Evolutionary conservation across 2,888 invertebrate species (phyloP).

Genomic region (Coenonympha glycerion): DNA sequence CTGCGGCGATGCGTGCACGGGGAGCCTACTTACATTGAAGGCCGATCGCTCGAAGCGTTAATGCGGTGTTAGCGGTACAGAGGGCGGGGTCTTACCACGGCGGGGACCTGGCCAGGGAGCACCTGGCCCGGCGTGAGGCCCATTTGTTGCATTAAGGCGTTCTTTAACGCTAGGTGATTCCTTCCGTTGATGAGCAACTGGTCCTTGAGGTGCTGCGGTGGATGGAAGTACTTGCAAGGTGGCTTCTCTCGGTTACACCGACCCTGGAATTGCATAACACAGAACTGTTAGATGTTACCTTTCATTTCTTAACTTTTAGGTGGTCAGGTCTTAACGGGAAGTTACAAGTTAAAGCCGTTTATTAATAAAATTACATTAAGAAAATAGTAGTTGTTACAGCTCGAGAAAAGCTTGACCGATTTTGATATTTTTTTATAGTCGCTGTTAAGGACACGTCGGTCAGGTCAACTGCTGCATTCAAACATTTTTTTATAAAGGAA

Average conservation of each 20-base stretch:
- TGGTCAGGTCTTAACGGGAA: neutral
- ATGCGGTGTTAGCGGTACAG: slow-evolving; percentile 24
- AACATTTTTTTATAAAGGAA: no score
- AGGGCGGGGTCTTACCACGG: slow-evolving; percentile 84
- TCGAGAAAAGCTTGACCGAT: no score
- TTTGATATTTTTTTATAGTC: no score
- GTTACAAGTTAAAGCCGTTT: no score
- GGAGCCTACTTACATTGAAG: slow-evolving; percentile 50
- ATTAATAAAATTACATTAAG: no score
- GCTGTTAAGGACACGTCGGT: no score
- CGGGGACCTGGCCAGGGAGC: slow-evolving; percentile 93
- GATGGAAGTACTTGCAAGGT: slow-evolving; percentile 99
- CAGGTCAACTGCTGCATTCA: no score
- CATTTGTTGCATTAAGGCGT: slow-evolving; percentile 98
- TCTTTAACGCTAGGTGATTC: slow-evolving; percentile 99
- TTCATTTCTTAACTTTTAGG: neutral
- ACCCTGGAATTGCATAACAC: slow-evolving; percentile 81
- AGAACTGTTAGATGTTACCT: neutral
- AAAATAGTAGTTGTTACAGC: no score
- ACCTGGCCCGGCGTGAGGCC: slow-evolving; percentile 94
- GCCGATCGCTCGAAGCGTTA: slow-evolving; percentile 69
- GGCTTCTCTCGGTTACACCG: slow-evolving; percentile 99
- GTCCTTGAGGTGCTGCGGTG: slow-evolving; percentile 99
- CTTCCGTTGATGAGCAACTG: slow-evolving; percentile 99
- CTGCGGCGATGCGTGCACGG: slow-evolving; percentile 67